Evolutionary conservation across 2,888 invertebrate species (phyloP), one percentile per base, ranked within the genome.

Genomic region (Ectemnius lituratus): DNA sequence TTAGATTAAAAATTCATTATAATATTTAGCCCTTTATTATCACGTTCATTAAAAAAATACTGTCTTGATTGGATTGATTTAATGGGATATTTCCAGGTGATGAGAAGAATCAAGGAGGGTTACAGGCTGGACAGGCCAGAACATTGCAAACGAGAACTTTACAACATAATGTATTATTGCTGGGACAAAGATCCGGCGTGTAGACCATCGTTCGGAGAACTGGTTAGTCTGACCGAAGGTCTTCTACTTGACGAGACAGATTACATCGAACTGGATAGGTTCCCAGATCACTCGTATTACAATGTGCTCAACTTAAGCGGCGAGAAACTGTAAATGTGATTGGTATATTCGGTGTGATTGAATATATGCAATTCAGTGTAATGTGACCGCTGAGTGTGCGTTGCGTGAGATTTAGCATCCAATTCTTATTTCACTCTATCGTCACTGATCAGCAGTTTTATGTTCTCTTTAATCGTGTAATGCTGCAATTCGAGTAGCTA

Each of bases 101-200:
- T 93, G 92, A 91, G 92, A 82, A 91, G 91, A 81, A 92, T 94
- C 23, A 91, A 96, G 62, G 97, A 97, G 84, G 98, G 98, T 0
- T 96, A 96, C 89, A 94, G 98, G 27, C 92, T 98, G 76, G 97
- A 97, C 85, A 97, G 98, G 87, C 98, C 98, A 0, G 97, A 97
- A 84, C 98, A 98, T 87, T 98, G 98, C 90, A 95, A 97, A 62
- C 93, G 98, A 5, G 97, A 98, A 89, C 92, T 98, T 0, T 98
- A 97, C 91, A 97, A 97, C 86, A 96, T 98, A 67, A 98, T 98
- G 98, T 97, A 96, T 89, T 97, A 97, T 90, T 98, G 98, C 90
- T 98, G 98, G 98, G 96, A 97, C 78, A 95, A 95, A 14, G 95
- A 96, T 84, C 94, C 97, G 0, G 94, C 94, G n/a, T 93, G 95